Conservation (phyloP, 1,140 invertebrate species). For the Philaenus spumarius region DNA sequence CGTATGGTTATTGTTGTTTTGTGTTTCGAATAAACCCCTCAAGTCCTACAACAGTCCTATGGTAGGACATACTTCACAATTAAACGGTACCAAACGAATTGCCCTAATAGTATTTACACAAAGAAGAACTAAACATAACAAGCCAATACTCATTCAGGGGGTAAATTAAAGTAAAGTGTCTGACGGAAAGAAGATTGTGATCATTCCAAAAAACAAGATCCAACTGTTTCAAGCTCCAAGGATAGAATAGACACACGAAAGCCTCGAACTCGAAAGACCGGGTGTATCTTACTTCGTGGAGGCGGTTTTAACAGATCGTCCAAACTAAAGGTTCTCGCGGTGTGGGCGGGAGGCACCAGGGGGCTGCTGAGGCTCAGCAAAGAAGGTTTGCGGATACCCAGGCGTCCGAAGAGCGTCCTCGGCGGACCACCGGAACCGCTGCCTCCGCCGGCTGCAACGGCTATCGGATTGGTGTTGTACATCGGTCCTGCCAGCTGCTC, state of each 20-base stretch:
- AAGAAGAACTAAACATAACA: background rate
- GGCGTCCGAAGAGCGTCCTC: conserved; percentile 61
- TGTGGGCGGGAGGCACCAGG: conserved; percentile 42
- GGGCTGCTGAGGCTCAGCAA: conserved; percentile 61
- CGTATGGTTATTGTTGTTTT: too few relatives aligned
- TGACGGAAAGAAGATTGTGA: too few relatives aligned
- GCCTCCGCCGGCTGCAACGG: conserved; percentile 5
- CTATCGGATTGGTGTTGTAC: conserved; percentile 1
- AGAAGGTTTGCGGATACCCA: conserved; percentile 73
- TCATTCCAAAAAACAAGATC: background rate
- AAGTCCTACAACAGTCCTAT: too few relatives aligned
- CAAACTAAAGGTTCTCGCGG: conserved; percentile 68
- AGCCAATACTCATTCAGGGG: background rate
- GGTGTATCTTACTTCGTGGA: conserved; percentile 56
- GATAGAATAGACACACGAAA: background rate
- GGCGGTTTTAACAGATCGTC: conserved; percentile 71
- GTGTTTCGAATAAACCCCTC: too few relatives aligned
- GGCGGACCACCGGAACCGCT: conserved; percentile 36
- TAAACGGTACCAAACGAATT: too few relatives aligned
- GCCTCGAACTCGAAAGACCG: background rate
- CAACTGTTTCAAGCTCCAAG: background rate
- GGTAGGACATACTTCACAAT: too few relatives aligned
- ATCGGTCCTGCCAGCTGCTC: conserved; percentile 37
- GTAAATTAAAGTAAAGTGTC: too few relatives aligned
- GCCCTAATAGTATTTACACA: too few relatives aligned